Evolutionary conservation across 2,888 invertebrate species (phyloP).

Genomic region (Platypus cylindrus): DNA sequence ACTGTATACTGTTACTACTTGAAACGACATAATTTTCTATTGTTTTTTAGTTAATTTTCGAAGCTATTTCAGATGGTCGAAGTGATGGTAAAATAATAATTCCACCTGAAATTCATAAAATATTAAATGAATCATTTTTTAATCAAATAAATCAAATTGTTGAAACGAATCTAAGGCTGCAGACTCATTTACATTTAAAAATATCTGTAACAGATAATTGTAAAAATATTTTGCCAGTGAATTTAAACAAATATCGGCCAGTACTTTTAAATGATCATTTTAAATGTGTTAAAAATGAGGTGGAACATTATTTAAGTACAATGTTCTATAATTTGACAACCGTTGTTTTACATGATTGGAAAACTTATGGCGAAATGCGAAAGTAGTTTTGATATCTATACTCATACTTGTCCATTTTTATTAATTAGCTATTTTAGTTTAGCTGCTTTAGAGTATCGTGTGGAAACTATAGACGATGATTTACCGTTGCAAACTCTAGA

Average conservation of each 20-base stretch:
- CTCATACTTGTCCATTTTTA: not conserved
- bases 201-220: slow-evolving; percentile 43
- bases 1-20: not conserved
- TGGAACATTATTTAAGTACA: slow-evolving; percentile 84
- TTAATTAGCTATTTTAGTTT: slow-evolving; percentile 36
- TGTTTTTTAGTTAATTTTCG: slow-evolving; percentile 27
- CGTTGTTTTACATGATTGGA: slow-evolving; percentile 95
- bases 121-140: slow-evolving; percentile 45
- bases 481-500: slow-evolving; percentile 93
- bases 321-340: slow-evolving; percentile 97
- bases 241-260: slow-evolving; percentile 28
- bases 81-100: slow-evolving; percentile 34
- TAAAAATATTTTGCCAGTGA: slow-evolving; percentile 25
- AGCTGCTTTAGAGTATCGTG: slow-evolving; percentile 69
- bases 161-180: slow-evolving; percentile 84
- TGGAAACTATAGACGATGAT: slow-evolving; percentile 80
- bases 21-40: not conserved
- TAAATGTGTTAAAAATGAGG: slow-evolving; percentile 33
- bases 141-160: slow-evolving; percentile 71
- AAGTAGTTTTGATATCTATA: slow-evolving; percentile 32
- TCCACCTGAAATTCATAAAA: slow-evolving; percentile 31
- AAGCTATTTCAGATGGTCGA: too few relatives aligned
- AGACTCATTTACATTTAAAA: slow-evolving; percentile 84
- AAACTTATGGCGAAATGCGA: slow-evolving; percentile 94
- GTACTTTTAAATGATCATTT: slow-evolving; percentile 31